phyloP scores from a whole-genome alignment of 2,113 vertebrate species.

The Edolisoma coerulescens region DNA sequence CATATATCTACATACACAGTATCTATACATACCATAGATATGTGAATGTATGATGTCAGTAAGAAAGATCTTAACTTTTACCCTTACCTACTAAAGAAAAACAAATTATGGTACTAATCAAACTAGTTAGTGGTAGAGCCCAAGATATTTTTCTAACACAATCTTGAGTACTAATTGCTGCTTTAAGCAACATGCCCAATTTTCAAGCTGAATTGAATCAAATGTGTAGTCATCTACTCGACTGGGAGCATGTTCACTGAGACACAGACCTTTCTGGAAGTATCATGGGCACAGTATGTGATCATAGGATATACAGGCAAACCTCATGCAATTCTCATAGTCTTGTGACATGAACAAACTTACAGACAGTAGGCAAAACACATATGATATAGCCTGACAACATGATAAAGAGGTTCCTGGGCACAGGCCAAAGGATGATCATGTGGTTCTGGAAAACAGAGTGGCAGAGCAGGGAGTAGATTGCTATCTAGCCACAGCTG shows the following conservation, averaged over 20 bases:
- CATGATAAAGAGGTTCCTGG: background rate
- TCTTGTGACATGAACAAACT: background rate
- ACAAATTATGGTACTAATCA: background rate
- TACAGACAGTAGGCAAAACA: background rate
- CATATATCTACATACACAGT: background rate
- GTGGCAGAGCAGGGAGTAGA: background rate
- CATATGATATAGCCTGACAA: background rate
- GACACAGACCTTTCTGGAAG: background rate
- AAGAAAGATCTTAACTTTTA: background rate
- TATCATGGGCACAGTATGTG: background rate
- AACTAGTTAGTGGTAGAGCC: background rate
- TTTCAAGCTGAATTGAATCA: background rate
- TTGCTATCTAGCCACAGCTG: background rate
- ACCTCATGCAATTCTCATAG: background rate
- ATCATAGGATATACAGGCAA: background rate
- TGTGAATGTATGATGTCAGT: background rate
- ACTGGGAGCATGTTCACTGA: background rate
- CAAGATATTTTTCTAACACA: background rate
- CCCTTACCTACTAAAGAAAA: background rate
- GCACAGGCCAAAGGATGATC: background rate
- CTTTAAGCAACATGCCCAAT: background rate
- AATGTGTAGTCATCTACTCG: fast-evolving
- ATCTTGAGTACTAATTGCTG: background rate
- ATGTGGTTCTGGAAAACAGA: background rate
- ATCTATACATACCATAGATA: background rate